Percentiles rank a stretch among this genome's conserved stretches.
phyloP scores from a whole-genome alignment of 2,113 vertebrate species.

The Prunella himalayana region DNA sequence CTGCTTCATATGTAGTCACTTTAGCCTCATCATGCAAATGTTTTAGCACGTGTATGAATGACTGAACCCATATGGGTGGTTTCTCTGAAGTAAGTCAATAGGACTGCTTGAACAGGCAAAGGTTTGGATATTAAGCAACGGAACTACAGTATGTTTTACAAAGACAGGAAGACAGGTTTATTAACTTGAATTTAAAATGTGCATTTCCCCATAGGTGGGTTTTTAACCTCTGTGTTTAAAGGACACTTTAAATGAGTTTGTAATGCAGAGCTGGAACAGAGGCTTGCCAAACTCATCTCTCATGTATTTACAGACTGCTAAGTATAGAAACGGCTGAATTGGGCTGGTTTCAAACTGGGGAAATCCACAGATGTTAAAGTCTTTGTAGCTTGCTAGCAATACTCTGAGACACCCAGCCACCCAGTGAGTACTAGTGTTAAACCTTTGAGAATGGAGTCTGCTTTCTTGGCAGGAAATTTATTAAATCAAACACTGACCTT shows the following conservation, averaged over 20 bases:
- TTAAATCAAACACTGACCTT: conserved; percentile 42
- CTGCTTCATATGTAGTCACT: background rate
- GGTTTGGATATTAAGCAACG: background rate
- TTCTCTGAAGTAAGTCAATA: background rate
- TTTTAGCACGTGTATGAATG: background rate
- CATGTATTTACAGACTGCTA: background rate
- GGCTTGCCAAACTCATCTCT: background rate
- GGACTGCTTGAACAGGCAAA: background rate
- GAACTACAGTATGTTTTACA: background rate
- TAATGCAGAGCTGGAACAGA: background rate
- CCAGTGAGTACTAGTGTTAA: background rate
- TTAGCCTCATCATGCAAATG: background rate
- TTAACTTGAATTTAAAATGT: background rate
- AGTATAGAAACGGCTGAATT: background rate
- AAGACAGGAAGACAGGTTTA: background rate
- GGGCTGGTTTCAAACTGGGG: background rate
- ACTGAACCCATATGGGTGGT: background rate
- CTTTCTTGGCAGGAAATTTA: conserved; percentile 44
- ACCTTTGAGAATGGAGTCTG: conserved; percentile 6
- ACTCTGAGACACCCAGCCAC: background rate
- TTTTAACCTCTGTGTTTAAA: background rate
- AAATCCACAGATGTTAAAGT: background rate
- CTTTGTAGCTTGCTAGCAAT: background rate
- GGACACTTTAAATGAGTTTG: background rate
- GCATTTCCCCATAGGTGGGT: background rate